Conservation (phyloP, 2,888 invertebrate genomes). For the Caenorhabditis auriculariae region DNA sequence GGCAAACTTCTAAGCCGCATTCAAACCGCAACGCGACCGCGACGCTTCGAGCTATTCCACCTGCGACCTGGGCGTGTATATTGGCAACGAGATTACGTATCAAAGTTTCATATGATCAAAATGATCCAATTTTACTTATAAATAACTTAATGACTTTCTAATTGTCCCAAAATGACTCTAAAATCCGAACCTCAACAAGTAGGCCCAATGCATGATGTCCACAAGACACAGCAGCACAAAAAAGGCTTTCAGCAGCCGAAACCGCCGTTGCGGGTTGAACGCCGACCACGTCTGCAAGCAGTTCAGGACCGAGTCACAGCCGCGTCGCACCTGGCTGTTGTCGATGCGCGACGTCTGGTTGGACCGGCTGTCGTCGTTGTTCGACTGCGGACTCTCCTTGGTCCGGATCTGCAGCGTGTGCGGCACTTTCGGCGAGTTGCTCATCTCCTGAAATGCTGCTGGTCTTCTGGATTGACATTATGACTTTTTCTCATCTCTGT, state of each 20-base stretch:
- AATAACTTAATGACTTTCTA: too few relatives aligned
- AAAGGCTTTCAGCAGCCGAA: conserved; percentile 26
- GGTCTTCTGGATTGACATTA: not conserved
- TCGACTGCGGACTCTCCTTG: not conserved
- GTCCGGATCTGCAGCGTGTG: conserved; percentile 24
- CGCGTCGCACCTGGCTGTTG: conserved; percentile 17
- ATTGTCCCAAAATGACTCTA: not conserved
- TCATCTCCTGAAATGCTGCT: conserved; percentile 34
- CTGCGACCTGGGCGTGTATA: too few relatives aligned
- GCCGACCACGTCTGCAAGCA: conserved; percentile 25
- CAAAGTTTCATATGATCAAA: too few relatives aligned
- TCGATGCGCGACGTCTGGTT: conserved; percentile 6
- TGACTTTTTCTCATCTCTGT: not conserved
- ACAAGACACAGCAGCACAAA: conserved; percentile 44
- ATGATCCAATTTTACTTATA: too few relatives aligned
- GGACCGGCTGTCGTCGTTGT: not conserved
- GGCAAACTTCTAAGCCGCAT: too few relatives aligned
- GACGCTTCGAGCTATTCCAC: too few relatives aligned
- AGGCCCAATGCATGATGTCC: conserved; percentile 52
- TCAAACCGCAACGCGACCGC: too few relatives aligned
- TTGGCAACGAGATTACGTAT: too few relatives aligned
- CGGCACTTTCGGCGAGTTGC: conserved; percentile 28
- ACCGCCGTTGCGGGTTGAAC: conserved; percentile 28
- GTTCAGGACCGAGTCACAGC: not conserved
- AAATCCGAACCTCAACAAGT: conserved; percentile 33